Evolutionary conservation across 2,797 vertebrate species (phyloP).

Genomic region (Sebastes hopkinsi): DNA sequence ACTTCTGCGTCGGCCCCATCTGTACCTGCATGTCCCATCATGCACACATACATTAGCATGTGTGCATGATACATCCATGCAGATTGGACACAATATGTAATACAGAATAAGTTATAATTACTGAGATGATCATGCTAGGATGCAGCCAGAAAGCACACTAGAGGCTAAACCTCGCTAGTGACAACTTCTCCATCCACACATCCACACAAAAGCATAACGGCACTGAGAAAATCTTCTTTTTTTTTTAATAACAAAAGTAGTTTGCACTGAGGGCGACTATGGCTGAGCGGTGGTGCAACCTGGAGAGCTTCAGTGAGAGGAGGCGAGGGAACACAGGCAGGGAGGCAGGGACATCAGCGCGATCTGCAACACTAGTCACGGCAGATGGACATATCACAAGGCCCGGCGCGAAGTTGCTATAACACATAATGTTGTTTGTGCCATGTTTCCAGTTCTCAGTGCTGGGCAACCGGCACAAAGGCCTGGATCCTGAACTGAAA

Average conservation of each 20-base stretch:
- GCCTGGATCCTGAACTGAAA: slow-evolving; percentile 68
- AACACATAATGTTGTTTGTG: slow-evolving; percentile 63
- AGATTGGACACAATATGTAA: neutral
- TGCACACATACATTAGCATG: neutral
- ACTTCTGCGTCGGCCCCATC: too few relatives aligned
- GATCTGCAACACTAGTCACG: slow-evolving; percentile 63
- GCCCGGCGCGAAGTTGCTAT: slow-evolving; percentile 54
- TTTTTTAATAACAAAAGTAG: slow-evolving; percentile 17
- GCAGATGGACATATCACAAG: slow-evolving; percentile 71
- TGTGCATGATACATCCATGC: neutral
- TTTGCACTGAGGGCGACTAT: slow-evolving; percentile 19
- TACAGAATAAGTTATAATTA: slow-evolving; percentile 11
- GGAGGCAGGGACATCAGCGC: slow-evolving; percentile 47
- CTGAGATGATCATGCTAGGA: neutral
- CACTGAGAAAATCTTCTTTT: neutral
- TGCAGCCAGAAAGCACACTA: neutral
- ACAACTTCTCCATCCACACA: neutral
- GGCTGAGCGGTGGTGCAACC: slow-evolving; percentile 45
- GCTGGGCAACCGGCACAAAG: slow-evolving; percentile 56
- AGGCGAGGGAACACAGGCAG: slow-evolving; percentile 48
- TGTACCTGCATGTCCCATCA: neutral
- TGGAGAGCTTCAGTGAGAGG: slow-evolving; percentile 51
- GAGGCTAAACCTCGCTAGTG: neutral
- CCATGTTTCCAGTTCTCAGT: slow-evolving; percentile 53
- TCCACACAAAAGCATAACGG: neutral